Evolutionary conservation across 2,888 invertebrate species (phyloP).

Genomic region (Conistra vaccinii): DNA sequence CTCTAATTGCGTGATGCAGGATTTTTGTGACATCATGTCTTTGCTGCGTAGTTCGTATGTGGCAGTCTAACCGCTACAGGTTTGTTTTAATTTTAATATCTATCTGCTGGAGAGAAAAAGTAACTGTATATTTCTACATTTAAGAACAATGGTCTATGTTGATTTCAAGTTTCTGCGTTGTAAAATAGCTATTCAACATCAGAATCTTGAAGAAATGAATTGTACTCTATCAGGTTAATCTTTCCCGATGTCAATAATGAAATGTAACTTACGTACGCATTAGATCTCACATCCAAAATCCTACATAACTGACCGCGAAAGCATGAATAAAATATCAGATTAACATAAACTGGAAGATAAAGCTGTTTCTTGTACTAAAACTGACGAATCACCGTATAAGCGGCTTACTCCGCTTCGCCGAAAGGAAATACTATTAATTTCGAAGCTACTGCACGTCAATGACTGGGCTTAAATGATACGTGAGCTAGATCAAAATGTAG

Average conservation of each 20-base stretch:
- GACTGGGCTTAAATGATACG: not conserved
- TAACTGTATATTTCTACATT: not conserved
- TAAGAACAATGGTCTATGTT: not conserved
- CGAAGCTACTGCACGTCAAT: conserved; percentile 22
- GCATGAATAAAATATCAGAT: conserved; percentile 5
- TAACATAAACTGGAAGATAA: not conserved
- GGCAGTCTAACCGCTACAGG: no score
- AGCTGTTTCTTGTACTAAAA: not conserved
- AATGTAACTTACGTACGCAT: not conserved
- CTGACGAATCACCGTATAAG: conserved; percentile 9
- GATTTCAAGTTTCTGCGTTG: not conserved
- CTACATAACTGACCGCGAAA: not conserved
- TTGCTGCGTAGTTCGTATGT: no score
- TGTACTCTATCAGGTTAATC: not conserved
- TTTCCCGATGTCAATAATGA: not conserved
- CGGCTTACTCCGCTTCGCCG: conserved; percentile 22
- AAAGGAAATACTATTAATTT: conserved; percentile 12
- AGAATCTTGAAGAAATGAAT: no score
- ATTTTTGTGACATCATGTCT: no score
- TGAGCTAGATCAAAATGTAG: not conserved
- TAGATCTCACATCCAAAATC: no score
- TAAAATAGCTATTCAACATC: not conserved
- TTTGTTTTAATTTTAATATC: not conserved
- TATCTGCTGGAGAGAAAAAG: not conserved
- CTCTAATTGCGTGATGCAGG: no score